Base-by-base conservation (phyloP, 2,888 invertebrate genomes). In the Cantharis rufa region DNA sequence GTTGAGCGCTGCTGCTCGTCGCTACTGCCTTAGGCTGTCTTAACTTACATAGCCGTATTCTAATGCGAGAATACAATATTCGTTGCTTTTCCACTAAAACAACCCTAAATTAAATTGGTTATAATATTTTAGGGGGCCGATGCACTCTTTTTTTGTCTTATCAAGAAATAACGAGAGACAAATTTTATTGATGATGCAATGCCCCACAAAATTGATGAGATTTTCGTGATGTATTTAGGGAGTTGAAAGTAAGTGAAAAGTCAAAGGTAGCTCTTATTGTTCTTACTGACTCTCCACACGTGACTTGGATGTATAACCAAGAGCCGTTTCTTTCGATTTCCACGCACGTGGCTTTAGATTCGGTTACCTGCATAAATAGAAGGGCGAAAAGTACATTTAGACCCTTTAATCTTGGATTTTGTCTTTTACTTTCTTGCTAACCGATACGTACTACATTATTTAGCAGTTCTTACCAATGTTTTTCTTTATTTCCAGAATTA, bases 401-500 rank as follows among this genome's bases (percentile, higher is more conserved):
- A 69, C 75, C 78, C 78, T 78, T 78, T 78, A 78, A 78, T 78
- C 75, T 78, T 78, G 69, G 70, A 77, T 77, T 74, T 78, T 63
- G 69, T 63, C 71, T 32, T 64, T 64, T 18, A 70, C 75, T 61
- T 66, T 62, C 62, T 28, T 62, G 66, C 27, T 66, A 61, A 73
- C 61, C 27, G 73, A 71, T 75, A 28, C 48, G 62, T 32, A 68
- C 48, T 72, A 48, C 32, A 72, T 18, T 27, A 24, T 48, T 68
- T 21, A 21, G 21, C 13, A 13, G 16, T 24, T 48, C 15, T n/a
- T 69, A 15, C 69, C 70, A 69, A 71, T 66, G 27, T 75, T 66
- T 75, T 69, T 72, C 13, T 48, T 78, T 75, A 81, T 72, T 86
- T 86, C 32, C 85, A 86, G 86, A 83, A 82, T 74, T 85, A 84